A percentile compares a stretch with the other conserved stretches of the same genome.
phyloP scores from a whole-genome alignment of 2,113 vertebrate species.

The Microtus ochrogaster region DNA sequence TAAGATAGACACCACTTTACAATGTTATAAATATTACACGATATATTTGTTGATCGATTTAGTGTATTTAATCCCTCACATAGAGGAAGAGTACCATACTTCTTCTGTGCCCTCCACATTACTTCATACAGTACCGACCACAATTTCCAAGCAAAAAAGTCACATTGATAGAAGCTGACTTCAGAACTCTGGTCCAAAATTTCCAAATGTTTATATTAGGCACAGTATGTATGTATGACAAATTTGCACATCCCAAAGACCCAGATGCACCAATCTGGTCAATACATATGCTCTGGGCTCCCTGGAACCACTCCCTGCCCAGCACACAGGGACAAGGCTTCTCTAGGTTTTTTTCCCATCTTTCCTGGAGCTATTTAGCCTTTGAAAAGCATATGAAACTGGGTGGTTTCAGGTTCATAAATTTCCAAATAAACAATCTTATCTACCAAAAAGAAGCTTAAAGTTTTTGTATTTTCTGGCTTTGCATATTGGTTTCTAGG shows the following conservation, averaged over 20 bases:
- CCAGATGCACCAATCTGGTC: not conserved
- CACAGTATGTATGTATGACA: too few relatives aligned
- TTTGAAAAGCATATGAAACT: constrained; percentile 39
- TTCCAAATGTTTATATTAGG: too few relatives aligned
- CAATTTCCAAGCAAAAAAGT: not conserved
- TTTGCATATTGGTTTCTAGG: constrained; percentile 50
- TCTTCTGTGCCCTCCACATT: not conserved
- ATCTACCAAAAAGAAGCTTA: constrained; percentile 30
- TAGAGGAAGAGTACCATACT: not conserved
- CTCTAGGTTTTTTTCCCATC: not conserved
- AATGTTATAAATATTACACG: not conserved
- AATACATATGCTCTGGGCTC: not conserved
- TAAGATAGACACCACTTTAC: not conserved
- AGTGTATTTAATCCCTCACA: not conserved
- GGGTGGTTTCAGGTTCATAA: not conserved
- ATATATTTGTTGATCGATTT: not conserved
- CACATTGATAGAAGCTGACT: not conserved
- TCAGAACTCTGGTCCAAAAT: constrained; percentile 40
- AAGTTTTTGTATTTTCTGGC: constrained; percentile 54
- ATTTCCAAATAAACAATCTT: constrained; percentile 21
- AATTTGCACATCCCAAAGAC: not conserved
- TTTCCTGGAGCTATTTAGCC: not conserved
- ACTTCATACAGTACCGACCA: not conserved
- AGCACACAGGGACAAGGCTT: not conserved
- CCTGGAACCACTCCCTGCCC: not conserved